Evolutionary conservation across 1,140 invertebrate species (phyloP), one percentile per base, ranked within the genome.

Genomic region (Trachelipus rathkii): DNA sequence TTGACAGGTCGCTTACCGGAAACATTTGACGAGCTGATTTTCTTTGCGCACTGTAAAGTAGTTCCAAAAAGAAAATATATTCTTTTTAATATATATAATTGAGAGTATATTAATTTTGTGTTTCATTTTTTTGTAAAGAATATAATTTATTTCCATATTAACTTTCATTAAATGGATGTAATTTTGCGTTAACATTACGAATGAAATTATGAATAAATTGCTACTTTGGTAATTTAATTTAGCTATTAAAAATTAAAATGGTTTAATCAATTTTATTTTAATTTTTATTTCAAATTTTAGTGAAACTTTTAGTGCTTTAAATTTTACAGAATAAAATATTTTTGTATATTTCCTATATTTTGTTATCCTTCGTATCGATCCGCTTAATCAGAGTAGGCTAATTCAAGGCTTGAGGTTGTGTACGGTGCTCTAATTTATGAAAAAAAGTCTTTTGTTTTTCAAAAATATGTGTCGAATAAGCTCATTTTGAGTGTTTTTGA

Each of bases 341-440:
- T 19, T 15, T 60, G 8, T 60, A 15, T 19, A 4, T 19, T 60
- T 60, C 50, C 50, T 60, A 60, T 60, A 60, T 19, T 60, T 60
- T 60, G 50, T 60, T 60, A 60, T 60, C 50, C 50, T 60, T 15
- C 19, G 50, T 60, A 60, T 60, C 50, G 50, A 60, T 60, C 50
- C 50, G 50, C 50, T 60, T 60, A 60, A 60, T 60, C 50, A 60
- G 50, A 60, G 50, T 60, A 60, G 50, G 50, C 50, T 60, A 60
- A 60, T 19, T 60, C 19, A 60, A 60, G 50, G 50, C 50, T 60
- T 60, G 50, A 60, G 50, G 50, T 60, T 19, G 50, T 60, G 50
- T 15, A 15, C 50, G 50, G 50, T 60, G 50, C 50, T 60, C 50
- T 19, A 60, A 60, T 60, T 60, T 60, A 60, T 60, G 11, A 60